These are phyloP conservation scores for Drosophila asahinai DNA, from an alignment of 1,140 invertebrate species.

Conservation along the genomic window DNA sequence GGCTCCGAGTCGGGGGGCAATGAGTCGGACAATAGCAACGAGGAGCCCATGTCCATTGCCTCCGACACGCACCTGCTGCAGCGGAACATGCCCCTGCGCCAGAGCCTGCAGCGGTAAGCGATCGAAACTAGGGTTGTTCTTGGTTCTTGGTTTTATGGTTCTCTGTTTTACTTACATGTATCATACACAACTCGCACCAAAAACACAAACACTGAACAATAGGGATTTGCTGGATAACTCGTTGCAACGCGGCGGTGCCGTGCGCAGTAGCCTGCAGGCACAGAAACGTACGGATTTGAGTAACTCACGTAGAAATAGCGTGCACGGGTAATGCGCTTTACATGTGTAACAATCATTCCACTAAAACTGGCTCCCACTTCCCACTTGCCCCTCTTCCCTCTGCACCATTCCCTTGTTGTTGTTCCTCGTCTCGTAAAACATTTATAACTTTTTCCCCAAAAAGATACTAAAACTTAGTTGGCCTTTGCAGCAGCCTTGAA, in stretches of 20 bases:
- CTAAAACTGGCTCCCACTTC: slow-evolving; percentile 5
- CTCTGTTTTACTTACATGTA: slow-evolving; percentile 70
- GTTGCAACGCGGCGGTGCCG: slow-evolving; percentile 71
- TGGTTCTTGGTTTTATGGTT: slow-evolving; percentile 46
- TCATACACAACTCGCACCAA: slow-evolving; percentile 57
- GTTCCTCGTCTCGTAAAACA: slow-evolving; percentile 7
- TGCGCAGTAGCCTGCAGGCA: slow-evolving; percentile 82
- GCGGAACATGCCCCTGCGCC: slow-evolving; percentile 84
- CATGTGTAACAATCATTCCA: slow-evolving; percentile 62
- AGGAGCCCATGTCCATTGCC: slow-evolving; percentile 86
- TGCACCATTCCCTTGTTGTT: slow-evolving; percentile 11
- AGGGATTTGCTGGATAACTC: slow-evolving; percentile 80
- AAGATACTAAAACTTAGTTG: too few relatives aligned
- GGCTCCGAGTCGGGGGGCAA: slow-evolving; percentile 89
- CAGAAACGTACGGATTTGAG: slow-evolving; percentile 84
- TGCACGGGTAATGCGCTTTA: slow-evolving; percentile 83
- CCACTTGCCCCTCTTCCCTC: background rate
- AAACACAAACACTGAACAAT: slow-evolving; percentile 20
- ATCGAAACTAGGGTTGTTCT: background rate
- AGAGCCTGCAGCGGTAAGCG: slow-evolving; percentile 86
- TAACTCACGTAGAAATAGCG: slow-evolving; percentile 85
- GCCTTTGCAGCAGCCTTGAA: slow-evolving; percentile 72
- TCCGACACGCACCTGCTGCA: slow-evolving; percentile 81
- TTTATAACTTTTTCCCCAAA: too few relatives aligned
- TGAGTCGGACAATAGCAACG: slow-evolving; percentile 91